Evolutionary conservation across 2,797 vertebrate genomes (phyloP).

Genomic region (Mareca penelope): DNA sequence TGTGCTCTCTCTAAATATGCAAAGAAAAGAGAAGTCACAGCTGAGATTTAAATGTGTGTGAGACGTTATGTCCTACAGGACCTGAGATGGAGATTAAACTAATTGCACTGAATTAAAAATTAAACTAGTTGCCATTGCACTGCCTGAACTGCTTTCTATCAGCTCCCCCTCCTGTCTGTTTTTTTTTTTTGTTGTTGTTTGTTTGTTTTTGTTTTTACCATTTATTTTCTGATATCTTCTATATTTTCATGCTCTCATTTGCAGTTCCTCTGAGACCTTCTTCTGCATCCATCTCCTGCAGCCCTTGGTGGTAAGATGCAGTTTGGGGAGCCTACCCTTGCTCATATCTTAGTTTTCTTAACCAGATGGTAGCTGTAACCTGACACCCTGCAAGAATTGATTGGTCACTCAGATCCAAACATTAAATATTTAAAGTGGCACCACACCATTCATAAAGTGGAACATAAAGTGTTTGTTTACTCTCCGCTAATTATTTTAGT

Average conservation of each 20-base stretch:
- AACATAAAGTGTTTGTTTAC: conserved; percentile 61
- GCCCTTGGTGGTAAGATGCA: background rate
- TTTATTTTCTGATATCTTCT: background rate
- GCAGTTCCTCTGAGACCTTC: background rate
- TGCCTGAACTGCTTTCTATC: conserved; percentile 13
- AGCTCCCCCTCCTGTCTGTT: conserved; percentile 17
- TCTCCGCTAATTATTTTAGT: conserved; percentile 65
- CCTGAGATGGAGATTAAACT: background rate
- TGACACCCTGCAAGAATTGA: conserved; percentile 24
- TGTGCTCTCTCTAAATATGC: background rate
- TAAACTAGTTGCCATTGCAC: background rate
- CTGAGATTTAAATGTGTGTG: conserved; percentile 17
- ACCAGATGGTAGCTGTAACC: background rate
- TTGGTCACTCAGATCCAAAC: conserved; percentile 22
- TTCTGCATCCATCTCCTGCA: background rate
- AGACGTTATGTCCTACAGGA: background rate
- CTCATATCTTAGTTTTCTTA: background rate
- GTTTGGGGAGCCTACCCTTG: background rate
- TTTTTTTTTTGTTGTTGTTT: background rate
- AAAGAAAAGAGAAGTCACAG: conserved; percentile 4
- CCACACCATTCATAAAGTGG: conserved; percentile 55
- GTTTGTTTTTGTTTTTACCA: background rate
- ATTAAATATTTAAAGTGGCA: conserved; percentile 60
- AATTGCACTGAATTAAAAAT: background rate
- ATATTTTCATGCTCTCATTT: background rate